Conservation (phyloP, 2,888 invertebrate genomes). For the Melinopterus prodromus region DNA sequence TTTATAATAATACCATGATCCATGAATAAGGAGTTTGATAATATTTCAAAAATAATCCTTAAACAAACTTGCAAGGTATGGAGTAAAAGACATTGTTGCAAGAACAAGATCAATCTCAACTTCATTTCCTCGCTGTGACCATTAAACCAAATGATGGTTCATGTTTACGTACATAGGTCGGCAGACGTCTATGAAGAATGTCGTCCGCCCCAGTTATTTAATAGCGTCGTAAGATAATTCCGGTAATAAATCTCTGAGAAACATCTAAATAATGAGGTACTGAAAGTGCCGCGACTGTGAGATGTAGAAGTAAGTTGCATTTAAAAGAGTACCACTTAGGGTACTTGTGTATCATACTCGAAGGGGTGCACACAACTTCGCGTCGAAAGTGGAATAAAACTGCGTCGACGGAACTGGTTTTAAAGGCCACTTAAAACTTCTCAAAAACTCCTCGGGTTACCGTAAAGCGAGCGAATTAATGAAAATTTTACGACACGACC, state of each 20-base stretch:
- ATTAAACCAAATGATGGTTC: no score
- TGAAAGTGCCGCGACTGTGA: not conserved
- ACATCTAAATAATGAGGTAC: not conserved
- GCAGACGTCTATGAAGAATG: not conserved
- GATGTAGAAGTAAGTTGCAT: not conserved
- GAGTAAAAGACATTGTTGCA: no score
- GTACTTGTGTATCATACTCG: not conserved
- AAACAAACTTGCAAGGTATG: no score
- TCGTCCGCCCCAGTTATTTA: not conserved
- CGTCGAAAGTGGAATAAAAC: not conserved
- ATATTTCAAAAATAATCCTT: no score
- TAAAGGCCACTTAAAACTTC: constrained; percentile 4
- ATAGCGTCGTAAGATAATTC: not conserved
- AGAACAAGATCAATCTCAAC: no score
- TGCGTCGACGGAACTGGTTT: not conserved
- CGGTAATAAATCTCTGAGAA: not conserved
- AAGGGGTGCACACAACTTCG: not conserved
- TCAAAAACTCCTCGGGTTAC: not conserved
- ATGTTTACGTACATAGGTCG: no score
- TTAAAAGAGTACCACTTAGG: not conserved
- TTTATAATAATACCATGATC: no score
- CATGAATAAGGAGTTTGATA: no score
- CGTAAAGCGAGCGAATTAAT: constrained; percentile 4
- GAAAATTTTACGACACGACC: not conserved
- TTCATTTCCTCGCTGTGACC: no score